These are phyloP conservation scores for Drosophila kurseongensis DNA, from an alignment of 1,140 invertebrate species.

Conservation along the genomic window DNA sequence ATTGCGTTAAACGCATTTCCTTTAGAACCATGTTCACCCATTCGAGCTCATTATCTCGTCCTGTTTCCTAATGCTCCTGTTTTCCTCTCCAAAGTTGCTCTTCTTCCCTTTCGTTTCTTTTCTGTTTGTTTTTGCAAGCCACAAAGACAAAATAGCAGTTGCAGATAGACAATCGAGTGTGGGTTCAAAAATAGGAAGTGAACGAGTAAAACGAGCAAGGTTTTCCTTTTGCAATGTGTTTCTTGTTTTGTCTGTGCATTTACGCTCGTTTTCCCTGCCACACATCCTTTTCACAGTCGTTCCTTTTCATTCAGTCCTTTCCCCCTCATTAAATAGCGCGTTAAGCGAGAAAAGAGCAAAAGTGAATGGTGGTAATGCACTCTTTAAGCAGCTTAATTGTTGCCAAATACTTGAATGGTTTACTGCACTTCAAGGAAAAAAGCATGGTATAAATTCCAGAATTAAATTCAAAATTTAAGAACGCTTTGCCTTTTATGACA, in stretches of 20 bases:
- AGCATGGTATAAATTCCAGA: too few species aligned
- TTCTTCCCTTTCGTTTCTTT: background rate
- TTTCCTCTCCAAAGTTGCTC: conserved; percentile 7
- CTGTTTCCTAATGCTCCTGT: conserved; percentile 18
- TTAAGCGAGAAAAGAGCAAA: conserved; percentile 26
- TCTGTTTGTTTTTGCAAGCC: conserved; percentile 1
- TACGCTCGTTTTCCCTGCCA: conserved; percentile 33
- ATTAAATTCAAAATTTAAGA: background rate
- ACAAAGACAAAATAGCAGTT: conserved; percentile 29
- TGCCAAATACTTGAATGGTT: conserved; percentile 47
- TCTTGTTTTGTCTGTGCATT: conserved; percentile 34
- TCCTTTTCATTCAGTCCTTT: conserved; percentile 24
- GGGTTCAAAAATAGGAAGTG: conserved; percentile 15
- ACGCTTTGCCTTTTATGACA: background rate
- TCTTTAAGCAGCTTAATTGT: conserved; percentile 72
- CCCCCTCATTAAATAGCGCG: conserved; percentile 33
- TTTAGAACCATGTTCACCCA: conserved; percentile 5
- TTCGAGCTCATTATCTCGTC: conserved; percentile 31
- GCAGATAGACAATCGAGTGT: conserved; percentile 33
- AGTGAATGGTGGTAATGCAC: conserved; percentile 38
- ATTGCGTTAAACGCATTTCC: background rate
- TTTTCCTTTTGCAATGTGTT: conserved; percentile 19
- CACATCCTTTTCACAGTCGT: conserved; percentile 24
- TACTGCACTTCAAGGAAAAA: background rate
- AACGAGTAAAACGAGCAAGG: background rate